Evolutionary conservation across 2,113 vertebrate species (phyloP), one percentile per base, ranked within the genome.

Genomic region (Spizaetus ornatus): DNA sequence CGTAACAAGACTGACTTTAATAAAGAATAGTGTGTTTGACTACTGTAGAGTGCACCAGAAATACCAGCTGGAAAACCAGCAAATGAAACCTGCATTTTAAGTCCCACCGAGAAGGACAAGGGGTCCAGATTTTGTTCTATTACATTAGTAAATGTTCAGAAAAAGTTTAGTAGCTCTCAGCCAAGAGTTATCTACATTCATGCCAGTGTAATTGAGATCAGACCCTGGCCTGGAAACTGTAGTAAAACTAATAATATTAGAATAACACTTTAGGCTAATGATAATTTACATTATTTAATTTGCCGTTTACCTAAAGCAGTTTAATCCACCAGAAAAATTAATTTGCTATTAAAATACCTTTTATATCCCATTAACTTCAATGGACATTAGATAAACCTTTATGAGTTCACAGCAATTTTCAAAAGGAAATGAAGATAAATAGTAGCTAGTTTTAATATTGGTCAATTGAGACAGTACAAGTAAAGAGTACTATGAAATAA

Each of bases 281-380:
- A 72, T 69, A 85, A 89, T 94, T 96, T 95, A 85, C 58, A 66
- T 93, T 85, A 85, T 29, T 79, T 97, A 93, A 94, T 89, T 92
- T 95, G 34, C 40, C 52, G 2, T 94, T 95, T 92, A 86, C 77
- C 47, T 76, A 84, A 93, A 95, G 47, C 47, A 0, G 0, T 59
- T 95, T 89, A 92, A 95, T 91, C 81, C 53, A 45, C 52, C 22
- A 85, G 69, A 94, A 96, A 95, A 95, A 87, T n/a, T 78, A 88
- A 92, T 88, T 95, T 0, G 0, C 27, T 78, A 15, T 69, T 95
- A 84, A 94, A 97, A 95, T 65, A 61, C 43, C 29, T 95, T 65
- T 89, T 67, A 40, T 61, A 89, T 84, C 26, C 61, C 56, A 50
- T n/a, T 89, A 78, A 72, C 22, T 89, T 72, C 52, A 72, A 8